Conservation (phyloP, 2,113 vertebrate genomes). For the Malurus alboscapulatus region DNA sequence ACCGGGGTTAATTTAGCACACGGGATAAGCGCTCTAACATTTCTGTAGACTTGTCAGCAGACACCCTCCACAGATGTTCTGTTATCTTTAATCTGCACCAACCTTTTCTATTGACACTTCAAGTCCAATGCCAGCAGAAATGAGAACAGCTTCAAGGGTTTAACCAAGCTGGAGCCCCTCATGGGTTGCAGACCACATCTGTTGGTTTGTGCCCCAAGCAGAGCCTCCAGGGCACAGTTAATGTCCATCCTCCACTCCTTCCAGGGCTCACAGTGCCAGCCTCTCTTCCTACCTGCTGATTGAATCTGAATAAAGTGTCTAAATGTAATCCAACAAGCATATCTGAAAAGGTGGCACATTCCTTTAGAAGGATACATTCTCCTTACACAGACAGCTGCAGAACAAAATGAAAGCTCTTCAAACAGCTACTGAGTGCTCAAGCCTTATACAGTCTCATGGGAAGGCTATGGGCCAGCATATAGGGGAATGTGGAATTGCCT, state of each 20-base stretch:
- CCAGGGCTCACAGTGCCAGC: not conserved
- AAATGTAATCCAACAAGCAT: not conserved
- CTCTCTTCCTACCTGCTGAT: not conserved
- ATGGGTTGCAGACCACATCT: accelerated
- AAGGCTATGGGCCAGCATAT: not conserved
- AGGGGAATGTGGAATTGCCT: not conserved
- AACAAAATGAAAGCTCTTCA: not conserved
- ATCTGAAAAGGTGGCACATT: not conserved
- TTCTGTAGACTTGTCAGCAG: not conserved
- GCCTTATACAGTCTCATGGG: not conserved
- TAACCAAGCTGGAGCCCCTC: not conserved
- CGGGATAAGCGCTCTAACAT: not conserved
- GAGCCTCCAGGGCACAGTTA: not conserved
- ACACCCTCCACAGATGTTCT: not conserved
- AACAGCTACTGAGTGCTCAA: not conserved
- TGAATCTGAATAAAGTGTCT: not conserved
- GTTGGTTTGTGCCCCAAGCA: not conserved
- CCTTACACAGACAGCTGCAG: not conserved
- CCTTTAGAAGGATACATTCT: not conserved
- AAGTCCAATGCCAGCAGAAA: not conserved
- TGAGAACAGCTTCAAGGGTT: not conserved
- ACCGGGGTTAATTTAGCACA: not conserved
- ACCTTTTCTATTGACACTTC: not conserved
- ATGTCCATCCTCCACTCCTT: not conserved
- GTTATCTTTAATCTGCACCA: not conserved